Conservation (phyloP, 2,888 invertebrate genomes). For the Globia sparganii region DNA sequence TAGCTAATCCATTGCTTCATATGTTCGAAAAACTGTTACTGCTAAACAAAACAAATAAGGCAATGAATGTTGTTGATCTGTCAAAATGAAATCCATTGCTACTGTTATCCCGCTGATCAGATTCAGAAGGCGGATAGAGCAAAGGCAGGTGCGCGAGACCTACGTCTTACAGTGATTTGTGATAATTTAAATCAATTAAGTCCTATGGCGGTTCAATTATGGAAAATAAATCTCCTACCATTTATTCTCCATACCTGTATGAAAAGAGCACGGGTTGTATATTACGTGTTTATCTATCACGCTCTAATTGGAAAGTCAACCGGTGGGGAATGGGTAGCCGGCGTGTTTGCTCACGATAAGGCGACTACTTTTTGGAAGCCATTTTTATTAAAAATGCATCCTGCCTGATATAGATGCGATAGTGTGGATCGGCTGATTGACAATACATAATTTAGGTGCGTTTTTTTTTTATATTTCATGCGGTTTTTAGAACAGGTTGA, state of each 20-base stretch:
- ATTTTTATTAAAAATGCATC: conserved; percentile 64
- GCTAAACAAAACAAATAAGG: too few species aligned
- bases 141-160: not conserved
- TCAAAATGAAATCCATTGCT: not conserved
- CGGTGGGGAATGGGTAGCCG: conserved; percentile 49
- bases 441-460: not conserved
- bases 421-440: conserved; percentile 39
- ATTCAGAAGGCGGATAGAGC: not conserved
- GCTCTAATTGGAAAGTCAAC: conserved; percentile 66
- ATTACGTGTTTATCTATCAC: conserved; percentile 57
- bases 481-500: not conserved
- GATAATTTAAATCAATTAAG: conserved; percentile 35
- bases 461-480: not conserved
- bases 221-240: conserved; percentile 3
- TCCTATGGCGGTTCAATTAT: conserved; percentile 32
- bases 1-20: too few species aligned
- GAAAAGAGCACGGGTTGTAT: conserved; percentile 33
- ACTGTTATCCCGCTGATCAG: not conserved
- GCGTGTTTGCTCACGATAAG: conserved; percentile 59
- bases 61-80: not conserved
- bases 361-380: conserved; percentile 44
- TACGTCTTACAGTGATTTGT: not conserved
- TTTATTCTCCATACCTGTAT: conserved; percentile 31
- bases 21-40: too few species aligned
- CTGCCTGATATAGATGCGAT: conserved; percentile 52